Conservation (phyloP, 2,888 invertebrate species). For the Cordilura impudica region DNA sequence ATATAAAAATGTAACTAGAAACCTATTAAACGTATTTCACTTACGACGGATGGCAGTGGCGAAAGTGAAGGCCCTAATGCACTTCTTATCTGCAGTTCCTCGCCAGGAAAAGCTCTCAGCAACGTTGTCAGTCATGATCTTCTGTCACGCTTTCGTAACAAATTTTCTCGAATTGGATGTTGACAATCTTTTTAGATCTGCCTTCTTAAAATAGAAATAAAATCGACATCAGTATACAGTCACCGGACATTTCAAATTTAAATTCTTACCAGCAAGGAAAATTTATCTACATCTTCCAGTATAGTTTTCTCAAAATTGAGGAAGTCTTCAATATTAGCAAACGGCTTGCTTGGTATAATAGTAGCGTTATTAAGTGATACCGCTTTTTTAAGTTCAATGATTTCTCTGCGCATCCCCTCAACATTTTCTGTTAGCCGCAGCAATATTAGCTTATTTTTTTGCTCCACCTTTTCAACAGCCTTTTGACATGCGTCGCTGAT, state of each 20-base stretch:
- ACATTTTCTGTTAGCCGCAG: constrained; percentile 47
- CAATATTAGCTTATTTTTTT: constrained; percentile 48
- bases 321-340: too few species aligned
- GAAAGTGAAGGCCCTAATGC: constrained; percentile 49
- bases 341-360: too few species aligned
- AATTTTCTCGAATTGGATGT: too few species aligned
- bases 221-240: too few species aligned
- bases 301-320: too few species aligned
- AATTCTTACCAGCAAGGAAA: too few species aligned
- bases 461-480: too few species aligned
- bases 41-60: constrained; percentile 50
- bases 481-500: constrained; percentile 53
- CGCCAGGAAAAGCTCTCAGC: constrained; percentile 45
- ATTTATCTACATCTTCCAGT: too few species aligned
- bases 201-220: too few species aligned
- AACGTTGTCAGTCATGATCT: constrained; percentile 43
- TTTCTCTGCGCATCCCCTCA: constrained; percentile 49
- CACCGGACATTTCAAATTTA: too few species aligned
- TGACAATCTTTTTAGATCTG: too few species aligned
- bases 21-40: constrained; percentile 37
- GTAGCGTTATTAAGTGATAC: constrained; percentile 45
- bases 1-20: too few species aligned
- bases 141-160: constrained; percentile 51
- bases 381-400: constrained; percentile 42
- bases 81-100: constrained; percentile 51